Evolutionary conservation across 1,140 invertebrate genomes (phyloP).

Genomic region (Zaprionus gabonicus): DNA sequence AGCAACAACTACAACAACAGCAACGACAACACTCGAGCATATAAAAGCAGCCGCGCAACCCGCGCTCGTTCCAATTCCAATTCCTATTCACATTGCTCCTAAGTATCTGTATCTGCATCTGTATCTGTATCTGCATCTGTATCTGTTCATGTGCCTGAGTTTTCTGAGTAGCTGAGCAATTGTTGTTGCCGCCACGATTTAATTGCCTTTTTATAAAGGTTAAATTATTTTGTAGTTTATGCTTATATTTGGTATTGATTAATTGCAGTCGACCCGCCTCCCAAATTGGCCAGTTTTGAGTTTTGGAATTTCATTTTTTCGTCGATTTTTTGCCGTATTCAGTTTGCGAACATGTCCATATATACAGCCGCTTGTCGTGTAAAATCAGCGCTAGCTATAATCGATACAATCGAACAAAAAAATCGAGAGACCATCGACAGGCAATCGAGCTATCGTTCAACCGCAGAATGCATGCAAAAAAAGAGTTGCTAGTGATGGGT

Average conservation of each 20-base stretch:
- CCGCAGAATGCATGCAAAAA: slow-evolving; percentile 25
- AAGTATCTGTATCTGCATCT: slow-evolving; percentile 28
- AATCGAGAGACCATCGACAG: slow-evolving; percentile 6
- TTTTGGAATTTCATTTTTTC: slow-evolving; percentile 34
- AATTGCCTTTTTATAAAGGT: slow-evolving; percentile 76
- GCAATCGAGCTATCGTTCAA: slow-evolving; percentile 35
- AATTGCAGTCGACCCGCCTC: slow-evolving; percentile 69
- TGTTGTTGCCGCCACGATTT: slow-evolving; percentile 58
- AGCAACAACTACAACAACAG: slow-evolving; percentile 29
- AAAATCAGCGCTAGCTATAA: slow-evolving; percentile 2
- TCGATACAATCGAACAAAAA: slow-evolving; percentile 6
- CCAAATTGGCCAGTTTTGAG: slow-evolving; percentile 69
- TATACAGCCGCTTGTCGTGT: neutral
- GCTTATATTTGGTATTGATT: slow-evolving; percentile 80
- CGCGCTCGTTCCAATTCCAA: slow-evolving; percentile 39
- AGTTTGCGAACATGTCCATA: slow-evolving; percentile 3
- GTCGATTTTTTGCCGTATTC: neutral
- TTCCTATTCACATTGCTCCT: slow-evolving; percentile 42
- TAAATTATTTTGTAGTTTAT: slow-evolving; percentile 79
- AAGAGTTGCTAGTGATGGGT: slow-evolving; percentile 5
- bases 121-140: slow-evolving; percentile 22
- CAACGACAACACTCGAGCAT: slow-evolving; percentile 9
- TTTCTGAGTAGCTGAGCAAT: slow-evolving; percentile 21
- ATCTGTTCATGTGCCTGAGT: slow-evolving; percentile 8
- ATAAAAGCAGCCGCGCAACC: neutral